A percentile compares a stretch with the other conserved stretches of the same genome.
Evolutionary conservation across 2,888 invertebrate species (phyloP).

Genomic region (Deroplatys truncata): DNA sequence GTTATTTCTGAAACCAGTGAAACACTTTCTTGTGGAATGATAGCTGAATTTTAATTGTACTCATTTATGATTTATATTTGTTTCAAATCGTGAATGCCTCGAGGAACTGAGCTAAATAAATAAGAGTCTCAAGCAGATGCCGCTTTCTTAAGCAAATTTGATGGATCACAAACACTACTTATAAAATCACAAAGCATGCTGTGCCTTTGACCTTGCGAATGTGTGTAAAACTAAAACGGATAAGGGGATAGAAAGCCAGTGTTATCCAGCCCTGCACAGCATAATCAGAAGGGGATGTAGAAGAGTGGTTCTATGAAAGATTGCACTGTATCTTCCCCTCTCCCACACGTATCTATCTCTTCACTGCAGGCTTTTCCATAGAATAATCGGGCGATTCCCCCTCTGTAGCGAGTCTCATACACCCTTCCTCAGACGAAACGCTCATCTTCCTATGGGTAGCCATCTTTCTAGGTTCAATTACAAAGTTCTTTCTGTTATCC

Average conservation of each 20-base stretch:
- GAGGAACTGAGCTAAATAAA: too few species aligned
- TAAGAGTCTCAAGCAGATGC: too few species aligned
- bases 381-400: slow-evolving; percentile 20
- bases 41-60: too few species aligned
- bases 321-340: not conserved
- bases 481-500: not conserved
- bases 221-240: not conserved
- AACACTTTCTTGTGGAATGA: too few species aligned
- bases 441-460: not conserved
- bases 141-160: too few species aligned
- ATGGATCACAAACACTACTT: not conserved
- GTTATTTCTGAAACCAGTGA: too few species aligned
- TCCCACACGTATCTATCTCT: slow-evolving; percentile 6
- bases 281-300: not conserved
- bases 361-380: slow-evolving; percentile 14
- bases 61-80: too few species aligned
- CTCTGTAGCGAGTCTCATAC: not conserved
- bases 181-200: not conserved
- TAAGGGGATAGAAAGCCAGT: not conserved
- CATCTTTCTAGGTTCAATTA: not conserved
- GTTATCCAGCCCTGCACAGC: not conserved
- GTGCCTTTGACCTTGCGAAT: not conserved
- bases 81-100: too few species aligned
- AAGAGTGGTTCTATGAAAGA: not conserved
- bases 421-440: not conserved